Conservation (phyloP, 30 jellyfish, hydroid and myxozoan genomes). For the Catostylus mosaicus region DNA sequence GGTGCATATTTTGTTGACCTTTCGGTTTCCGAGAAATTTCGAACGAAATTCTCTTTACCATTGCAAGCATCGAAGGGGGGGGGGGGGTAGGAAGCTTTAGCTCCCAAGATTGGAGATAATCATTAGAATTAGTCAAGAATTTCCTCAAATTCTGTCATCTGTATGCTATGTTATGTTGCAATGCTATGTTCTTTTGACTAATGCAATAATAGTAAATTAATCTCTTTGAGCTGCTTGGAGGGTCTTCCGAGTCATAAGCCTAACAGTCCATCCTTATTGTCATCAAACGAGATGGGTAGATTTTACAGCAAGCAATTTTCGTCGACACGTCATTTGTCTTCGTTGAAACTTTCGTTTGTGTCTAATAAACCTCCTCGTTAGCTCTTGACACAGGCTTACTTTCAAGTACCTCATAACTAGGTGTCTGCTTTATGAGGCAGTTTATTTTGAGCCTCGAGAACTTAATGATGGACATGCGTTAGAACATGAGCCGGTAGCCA, state of each 20-base stretch:
- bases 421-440: conserved; percentile 1
- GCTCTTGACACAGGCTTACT: not conserved
- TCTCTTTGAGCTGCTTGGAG: not conserved
- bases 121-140: too few relatives aligned
- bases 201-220: too few relatives aligned
- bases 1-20: too few relatives aligned
- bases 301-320: not conserved
- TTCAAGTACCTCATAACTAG: conserved; percentile 18
- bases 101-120: too few relatives aligned
- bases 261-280: not conserved
- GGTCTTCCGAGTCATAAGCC: not conserved
- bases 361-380: not conserved
- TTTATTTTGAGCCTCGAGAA: not conserved
- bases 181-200: too few relatives aligned
- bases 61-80: too few relatives aligned
- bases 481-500: not conserved
- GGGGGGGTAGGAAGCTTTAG: too few relatives aligned
- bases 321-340: conserved; percentile 10
- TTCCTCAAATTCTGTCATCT: too few relatives aligned
- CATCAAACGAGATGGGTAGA: not conserved
- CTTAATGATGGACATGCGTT: not conserved
- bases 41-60: too few relatives aligned
- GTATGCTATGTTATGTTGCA: too few relatives aligned
- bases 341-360: not conserved
- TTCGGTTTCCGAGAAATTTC: too few relatives aligned